These are phyloP conservation scores for Alcis repandata DNA, from an alignment of 2,888 invertebrate species.

Conservation along the genomic window DNA sequence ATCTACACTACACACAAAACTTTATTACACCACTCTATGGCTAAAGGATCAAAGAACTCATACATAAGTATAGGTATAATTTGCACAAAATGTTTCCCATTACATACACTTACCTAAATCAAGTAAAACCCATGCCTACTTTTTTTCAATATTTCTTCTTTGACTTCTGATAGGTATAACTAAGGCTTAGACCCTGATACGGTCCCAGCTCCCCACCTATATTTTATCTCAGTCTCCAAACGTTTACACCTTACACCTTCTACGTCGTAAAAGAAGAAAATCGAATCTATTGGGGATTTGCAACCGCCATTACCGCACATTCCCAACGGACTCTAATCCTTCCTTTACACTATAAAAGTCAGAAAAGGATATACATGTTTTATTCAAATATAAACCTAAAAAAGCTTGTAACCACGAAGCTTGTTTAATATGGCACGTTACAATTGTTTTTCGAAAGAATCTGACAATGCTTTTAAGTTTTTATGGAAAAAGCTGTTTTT, in stretches of 20 bases:
- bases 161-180: too few relatives aligned
- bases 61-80: too few relatives aligned
- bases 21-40: too few relatives aligned
- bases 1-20: too few relatives aligned
- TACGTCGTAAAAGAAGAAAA: constrained; percentile 22
- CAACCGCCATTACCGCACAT: constrained; percentile 26
- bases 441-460: too few relatives aligned
- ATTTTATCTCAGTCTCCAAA: constrained; percentile 1
- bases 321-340: constrained; percentile 25
- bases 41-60: too few relatives aligned
- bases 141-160: too few relatives aligned
- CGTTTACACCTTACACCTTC: constrained; percentile 17
- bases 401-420: not conserved
- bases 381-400: constrained; percentile 12
- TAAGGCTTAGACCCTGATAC: not conserved
- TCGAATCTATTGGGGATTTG: constrained; percentile 26
- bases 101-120: too few relatives aligned
- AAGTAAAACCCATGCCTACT: too few relatives aligned
- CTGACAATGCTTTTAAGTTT: too few relatives aligned
- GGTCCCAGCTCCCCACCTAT: not conserved
- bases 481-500: too few relatives aligned
- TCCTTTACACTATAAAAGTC: constrained; percentile 31
- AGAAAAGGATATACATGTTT: constrained; percentile 19
- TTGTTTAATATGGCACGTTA: not conserved
- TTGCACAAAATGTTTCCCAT: too few relatives aligned